Evolutionary conservation across 1,140 invertebrate species (phyloP).

Genomic region (Wasmannia auropunctata): DNA sequence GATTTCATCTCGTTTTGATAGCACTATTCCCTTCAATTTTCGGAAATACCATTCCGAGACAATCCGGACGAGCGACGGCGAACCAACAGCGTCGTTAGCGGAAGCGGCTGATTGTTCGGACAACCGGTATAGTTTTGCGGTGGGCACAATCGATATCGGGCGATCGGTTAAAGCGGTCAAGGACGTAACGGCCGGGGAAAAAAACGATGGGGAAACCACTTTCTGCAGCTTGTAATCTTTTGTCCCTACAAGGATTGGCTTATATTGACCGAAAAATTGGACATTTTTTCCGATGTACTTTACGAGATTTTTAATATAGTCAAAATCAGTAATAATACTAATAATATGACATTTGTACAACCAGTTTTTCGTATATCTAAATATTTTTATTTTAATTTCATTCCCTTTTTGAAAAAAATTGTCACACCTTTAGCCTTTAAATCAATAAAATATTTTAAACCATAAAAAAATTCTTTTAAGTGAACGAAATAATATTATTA

Average conservation of each 20-base stretch:
- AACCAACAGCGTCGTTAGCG: slow-evolving; percentile 10
- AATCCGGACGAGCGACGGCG: neutral
- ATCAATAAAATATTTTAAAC: neutral
- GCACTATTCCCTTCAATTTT: neutral
- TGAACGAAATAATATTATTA: no score
- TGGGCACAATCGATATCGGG: slow-evolving; percentile 55
- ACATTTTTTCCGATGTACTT: neutral
- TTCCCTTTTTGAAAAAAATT: neutral
- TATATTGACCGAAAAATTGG: neutral
- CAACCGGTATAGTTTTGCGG: slow-evolving; percentile 31
- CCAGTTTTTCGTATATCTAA: neutral
- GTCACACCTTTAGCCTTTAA: neutral
- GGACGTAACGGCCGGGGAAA: slow-evolving; percentile 34
- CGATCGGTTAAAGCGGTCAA: slow-evolving; percentile 64
- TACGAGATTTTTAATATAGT: neutral
- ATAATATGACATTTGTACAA: neutral
- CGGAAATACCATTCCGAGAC: slow-evolving; percentile 19
- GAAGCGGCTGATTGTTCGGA: slow-evolving; percentile 27
- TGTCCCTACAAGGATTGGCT: neutral
- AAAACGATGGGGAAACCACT: slow-evolving; percentile 10
- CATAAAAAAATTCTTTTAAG: neutral
- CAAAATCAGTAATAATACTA: neutral
- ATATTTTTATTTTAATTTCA: neutral
- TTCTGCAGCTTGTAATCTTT: slow-evolving; percentile 13
- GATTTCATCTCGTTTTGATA: neutral